Conservation (phyloP, 2,113 vertebrate genomes). For the Vicugna pacos region DNA sequence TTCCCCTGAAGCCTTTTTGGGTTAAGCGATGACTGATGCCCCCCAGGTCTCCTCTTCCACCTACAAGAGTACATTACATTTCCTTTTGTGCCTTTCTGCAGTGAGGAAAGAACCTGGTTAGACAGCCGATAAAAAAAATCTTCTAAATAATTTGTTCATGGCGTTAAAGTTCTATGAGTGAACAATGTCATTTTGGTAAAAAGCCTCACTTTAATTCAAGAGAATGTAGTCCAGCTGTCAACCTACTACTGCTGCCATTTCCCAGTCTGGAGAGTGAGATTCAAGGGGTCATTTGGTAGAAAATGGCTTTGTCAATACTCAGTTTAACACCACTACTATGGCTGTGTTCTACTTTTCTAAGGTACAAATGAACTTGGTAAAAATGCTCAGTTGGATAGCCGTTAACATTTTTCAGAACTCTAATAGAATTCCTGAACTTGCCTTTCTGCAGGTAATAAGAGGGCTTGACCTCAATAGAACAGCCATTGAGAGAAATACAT, state of each 20-base stretch:
- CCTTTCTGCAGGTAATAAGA: constrained; percentile 49
- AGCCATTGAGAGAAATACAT: constrained; percentile 40
- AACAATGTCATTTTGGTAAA: constrained; percentile 44
- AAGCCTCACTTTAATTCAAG: constrained; percentile 47
- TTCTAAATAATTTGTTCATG: constrained; percentile 16
- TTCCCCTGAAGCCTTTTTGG: neutral
- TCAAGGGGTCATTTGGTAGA: constrained; percentile 56
- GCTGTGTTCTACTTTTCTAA: neutral
- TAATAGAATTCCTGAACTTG: constrained; percentile 65
- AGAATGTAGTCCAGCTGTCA: constrained; percentile 51
- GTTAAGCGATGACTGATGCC: neutral
- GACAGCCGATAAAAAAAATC: neutral
- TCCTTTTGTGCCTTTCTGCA: neutral
- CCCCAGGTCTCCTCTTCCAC: neutral
- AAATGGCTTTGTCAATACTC: constrained; percentile 56
- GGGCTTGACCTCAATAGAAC: neutral
- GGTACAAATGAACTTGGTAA: constrained; percentile 52
- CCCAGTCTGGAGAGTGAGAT: constrained; percentile 22
- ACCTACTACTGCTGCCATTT: neutral
- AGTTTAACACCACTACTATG: neutral
- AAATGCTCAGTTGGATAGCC: neutral
- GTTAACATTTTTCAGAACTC: constrained; percentile 63
- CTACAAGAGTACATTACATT: neutral
- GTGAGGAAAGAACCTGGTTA: constrained; percentile 3
- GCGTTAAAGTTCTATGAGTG: constrained; percentile 45